phyloP scores from a whole-genome alignment of 2,888 invertebrate genomes.

The Eilema depressum region DNA sequence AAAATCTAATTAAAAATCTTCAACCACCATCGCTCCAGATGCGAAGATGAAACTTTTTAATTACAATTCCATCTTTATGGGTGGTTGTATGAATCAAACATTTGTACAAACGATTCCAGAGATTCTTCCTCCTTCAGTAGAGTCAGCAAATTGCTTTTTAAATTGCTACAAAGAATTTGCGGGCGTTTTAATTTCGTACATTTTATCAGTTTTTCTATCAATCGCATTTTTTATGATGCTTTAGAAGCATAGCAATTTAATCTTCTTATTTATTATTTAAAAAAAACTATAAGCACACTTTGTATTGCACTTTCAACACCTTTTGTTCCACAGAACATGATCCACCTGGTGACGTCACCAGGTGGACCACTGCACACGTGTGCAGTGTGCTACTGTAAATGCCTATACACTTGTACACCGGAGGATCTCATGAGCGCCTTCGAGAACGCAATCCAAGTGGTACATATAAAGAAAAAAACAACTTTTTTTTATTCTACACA shows the following conservation, averaged over 20 bases:
- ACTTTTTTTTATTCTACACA: no score
- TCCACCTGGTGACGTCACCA: no score
- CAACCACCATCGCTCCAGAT: neutral
- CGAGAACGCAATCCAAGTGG: no score
- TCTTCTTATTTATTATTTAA: neutral
- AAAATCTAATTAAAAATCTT: neutral
- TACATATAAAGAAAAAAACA: no score
- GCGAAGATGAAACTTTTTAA: slow-evolving; percentile 11
- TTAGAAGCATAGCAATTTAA: neutral
- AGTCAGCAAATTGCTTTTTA: slow-evolving; percentile 55
- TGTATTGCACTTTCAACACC: no score
- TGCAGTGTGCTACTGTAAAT: no score
- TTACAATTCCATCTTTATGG: slow-evolving; percentile 19
- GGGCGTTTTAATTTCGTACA: neutral
- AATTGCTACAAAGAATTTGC: slow-evolving; percentile 41
- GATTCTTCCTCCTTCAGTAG: slow-evolving; percentile 28
- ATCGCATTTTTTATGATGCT: neutral
- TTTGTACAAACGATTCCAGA: slow-evolving; percentile 18
- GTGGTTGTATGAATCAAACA: slow-evolving; percentile 31
- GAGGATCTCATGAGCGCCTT: no score
- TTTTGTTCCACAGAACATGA: no score
- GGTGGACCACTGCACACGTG: no score
- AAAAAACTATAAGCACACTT: no score
- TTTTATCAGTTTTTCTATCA: neutral
- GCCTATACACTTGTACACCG: no score